Evolutionary conservation across 2,797 vertebrate species (phyloP).

Genomic region (Acipenser transmontanus): DNA sequence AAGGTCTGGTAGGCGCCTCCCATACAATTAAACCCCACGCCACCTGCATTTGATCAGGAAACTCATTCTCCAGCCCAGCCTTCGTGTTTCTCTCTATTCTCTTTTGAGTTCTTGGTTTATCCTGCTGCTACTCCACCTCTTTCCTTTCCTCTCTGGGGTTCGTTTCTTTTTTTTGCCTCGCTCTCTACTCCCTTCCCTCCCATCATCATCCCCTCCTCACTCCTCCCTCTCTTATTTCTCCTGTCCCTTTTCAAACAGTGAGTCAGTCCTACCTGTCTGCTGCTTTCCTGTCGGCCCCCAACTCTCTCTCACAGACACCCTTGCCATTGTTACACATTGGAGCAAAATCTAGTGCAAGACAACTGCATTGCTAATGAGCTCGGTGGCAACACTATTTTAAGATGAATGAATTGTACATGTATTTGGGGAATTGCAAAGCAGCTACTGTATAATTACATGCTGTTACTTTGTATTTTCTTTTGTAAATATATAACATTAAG

Average conservation of each 20-base stretch:
- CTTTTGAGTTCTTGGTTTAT: background rate
- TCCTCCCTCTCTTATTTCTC: background rate
- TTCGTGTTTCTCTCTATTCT: background rate
- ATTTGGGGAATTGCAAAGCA: too few relatives aligned
- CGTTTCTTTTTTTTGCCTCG: background rate
- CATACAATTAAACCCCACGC: too few relatives aligned
- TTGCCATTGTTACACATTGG: background rate
- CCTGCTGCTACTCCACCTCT: background rate
- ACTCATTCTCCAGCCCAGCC: constrained; percentile 5
- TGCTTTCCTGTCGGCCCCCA: constrained; percentile 13
- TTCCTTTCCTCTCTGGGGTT: constrained; percentile 5
- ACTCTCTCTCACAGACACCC: constrained; percentile 21
- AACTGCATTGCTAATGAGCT: too few relatives aligned
- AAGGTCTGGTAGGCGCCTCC: too few relatives aligned
- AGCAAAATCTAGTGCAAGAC: too few relatives aligned
- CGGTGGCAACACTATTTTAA: too few relatives aligned
- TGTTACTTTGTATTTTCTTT: too few relatives aligned
- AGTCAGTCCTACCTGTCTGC: constrained; percentile 21
- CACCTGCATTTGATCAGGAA: constrained; percentile 13
- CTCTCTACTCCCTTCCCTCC: background rate
- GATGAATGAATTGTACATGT: too few relatives aligned
- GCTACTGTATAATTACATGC: too few relatives aligned
- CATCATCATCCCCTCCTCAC: background rate
- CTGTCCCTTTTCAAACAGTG: background rate
- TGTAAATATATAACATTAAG: too few relatives aligned